Base-by-base conservation (phyloP, 1,140 invertebrate species). In the Asbolus verrucosus region DNA sequence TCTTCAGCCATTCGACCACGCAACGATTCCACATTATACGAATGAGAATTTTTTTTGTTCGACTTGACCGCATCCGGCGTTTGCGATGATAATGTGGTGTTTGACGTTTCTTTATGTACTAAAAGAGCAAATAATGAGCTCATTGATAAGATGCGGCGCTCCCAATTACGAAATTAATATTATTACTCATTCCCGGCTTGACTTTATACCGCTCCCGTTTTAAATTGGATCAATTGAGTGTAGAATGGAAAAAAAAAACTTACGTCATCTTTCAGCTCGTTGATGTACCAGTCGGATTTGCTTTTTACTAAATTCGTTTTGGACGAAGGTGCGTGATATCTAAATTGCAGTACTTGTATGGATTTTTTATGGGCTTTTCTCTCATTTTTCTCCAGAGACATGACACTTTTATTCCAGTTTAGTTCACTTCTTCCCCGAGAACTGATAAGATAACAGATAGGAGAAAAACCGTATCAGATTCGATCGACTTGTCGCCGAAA, bases 111-210 rank as follows among this genome's bases (percentile, higher is more conserved):
- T 36, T 36, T 36, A 36, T 36, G 33, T 36, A n/a, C 21, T 54
- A 11, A 27, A 27, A 27, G 21, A 27, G 19, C 46, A 54, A 54
- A 54, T 54, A 54, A 54, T 54, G 46, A 54, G 46, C 46, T 54
- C 46, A 54, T 54, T 54, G 46, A 54, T 54, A 54, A 54, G 46
- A 54, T 11, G 46, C 21, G 46, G 21, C 46, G 46, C 46, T 54
- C 46, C 46, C 46, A 54, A 24, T 54, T 54, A 54, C 46, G 46
- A 54, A 54, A n/a, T n/a, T n/a, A n/a, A n/a, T n/a, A 54, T 54
- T 54, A 27, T 54, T 54, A 54, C 46, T 54, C 46, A 54, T 43
- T 11, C 33, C n/a, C 33, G 11, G 6, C 2, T 36, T 36, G n/a
- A n/a, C n/a, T n/a, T n/a, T n/a, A n/a, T n/a, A n/a, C 11, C 39